Percentiles rank a stretch among this genome's conserved stretches.
These are phyloP conservation scores for Diploptera punctata DNA, from an alignment of 2,888 invertebrate genomes.

Conservation along the genomic window DNA sequence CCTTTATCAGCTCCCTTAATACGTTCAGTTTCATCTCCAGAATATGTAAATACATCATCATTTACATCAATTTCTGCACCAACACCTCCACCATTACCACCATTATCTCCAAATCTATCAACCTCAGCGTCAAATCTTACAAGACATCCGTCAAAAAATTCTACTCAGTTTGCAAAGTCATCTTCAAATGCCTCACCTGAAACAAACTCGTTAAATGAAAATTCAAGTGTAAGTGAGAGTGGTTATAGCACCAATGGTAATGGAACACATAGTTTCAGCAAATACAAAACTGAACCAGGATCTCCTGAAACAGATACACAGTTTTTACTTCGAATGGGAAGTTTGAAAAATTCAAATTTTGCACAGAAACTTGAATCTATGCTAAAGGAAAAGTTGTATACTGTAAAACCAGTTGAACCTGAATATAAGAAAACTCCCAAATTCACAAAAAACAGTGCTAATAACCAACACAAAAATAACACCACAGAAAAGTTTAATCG, in stretches of 20 bases:
- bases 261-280: background rate
- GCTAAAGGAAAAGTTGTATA: background rate
- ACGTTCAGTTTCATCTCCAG: background rate
- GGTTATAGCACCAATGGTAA: no score
- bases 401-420: background rate
- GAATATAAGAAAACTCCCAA: background rate
- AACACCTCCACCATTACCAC: background rate
- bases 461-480: background rate
- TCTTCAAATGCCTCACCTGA: no score
- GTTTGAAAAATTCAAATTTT: background rate
- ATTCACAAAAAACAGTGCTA: background rate
- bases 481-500: background rate
- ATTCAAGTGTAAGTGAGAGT: no score
- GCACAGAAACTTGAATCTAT: background rate
- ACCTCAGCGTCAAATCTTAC: no score
- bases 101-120: no score
- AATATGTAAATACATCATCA: no score
- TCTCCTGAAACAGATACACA: background rate
- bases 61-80: background rate
- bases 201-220: no score
- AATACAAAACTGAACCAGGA: background rate
- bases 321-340: background rate
- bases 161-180: no score
- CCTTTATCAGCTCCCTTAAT: background rate
- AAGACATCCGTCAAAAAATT: no score